phyloP scores from a whole-genome alignment of 1,140 invertebrate genomes.

The Hermetia illucens region DNA sequence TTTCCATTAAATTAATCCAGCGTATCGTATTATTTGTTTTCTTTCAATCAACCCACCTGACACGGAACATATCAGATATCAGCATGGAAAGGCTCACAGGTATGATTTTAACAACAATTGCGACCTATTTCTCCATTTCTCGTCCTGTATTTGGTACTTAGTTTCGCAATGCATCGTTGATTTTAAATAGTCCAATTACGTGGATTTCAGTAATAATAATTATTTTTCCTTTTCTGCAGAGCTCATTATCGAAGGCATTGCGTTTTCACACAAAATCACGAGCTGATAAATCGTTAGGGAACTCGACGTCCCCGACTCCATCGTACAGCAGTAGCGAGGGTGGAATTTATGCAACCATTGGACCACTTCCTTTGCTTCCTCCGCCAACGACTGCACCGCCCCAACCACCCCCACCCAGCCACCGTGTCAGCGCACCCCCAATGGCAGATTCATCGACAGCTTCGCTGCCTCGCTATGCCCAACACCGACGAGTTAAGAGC shows the following conservation, averaged over 20 bases:
- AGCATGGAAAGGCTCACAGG: constrained; percentile 33
- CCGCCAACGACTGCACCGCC: constrained; percentile 33
- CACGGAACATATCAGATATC: constrained; percentile 19
- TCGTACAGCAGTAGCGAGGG: constrained; percentile 31
- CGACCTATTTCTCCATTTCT: no score
- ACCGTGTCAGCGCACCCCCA: constrained; percentile 35
- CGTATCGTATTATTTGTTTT: no score
- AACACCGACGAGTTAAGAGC: constrained; percentile 52
- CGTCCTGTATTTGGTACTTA: no score
- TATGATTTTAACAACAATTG: no score
- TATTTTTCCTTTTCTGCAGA: constrained; percentile 11
- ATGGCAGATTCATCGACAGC: constrained; percentile 15
- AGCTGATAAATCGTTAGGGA: constrained; percentile 26
- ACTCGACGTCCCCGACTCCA: constrained; percentile 30
- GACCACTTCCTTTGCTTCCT: constrained; percentile 53
- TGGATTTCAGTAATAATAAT: no score
- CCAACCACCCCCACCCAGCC: constrained; percentile 21
- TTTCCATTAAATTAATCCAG: no score
- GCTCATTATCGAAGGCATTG: constrained; percentile 30
- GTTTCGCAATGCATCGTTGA: no score
- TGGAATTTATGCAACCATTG: constrained; percentile 31
- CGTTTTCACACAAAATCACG: constrained; percentile 24
- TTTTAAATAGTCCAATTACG: no score
- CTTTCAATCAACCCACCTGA: no score
- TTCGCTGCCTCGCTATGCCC: constrained; percentile 20